phyloP scores from a whole-genome alignment of 2,113 vertebrate species.

The Mixornis gularis region DNA sequence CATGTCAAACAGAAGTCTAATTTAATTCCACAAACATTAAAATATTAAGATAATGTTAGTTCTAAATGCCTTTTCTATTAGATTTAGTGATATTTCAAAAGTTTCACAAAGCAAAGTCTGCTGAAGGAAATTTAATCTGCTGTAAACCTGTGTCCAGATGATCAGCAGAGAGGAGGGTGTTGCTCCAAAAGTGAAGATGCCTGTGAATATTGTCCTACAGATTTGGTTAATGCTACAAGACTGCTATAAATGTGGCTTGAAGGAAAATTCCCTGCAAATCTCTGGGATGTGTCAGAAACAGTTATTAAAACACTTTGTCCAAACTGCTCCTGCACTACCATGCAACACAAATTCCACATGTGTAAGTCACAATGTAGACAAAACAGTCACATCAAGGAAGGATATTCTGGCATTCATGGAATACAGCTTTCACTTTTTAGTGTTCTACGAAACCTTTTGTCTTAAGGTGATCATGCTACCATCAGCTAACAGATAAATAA shows the following conservation, averaged over 20 bases:
- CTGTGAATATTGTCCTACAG: neutral
- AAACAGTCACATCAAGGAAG: neutral
- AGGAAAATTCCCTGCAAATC: neutral
- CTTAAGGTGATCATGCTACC: neutral
- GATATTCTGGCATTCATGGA: neutral
- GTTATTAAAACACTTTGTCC: neutral
- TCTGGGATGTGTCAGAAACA: neutral
- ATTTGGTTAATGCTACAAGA: neutral
- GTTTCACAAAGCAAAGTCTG: neutral
- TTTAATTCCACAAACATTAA: neutral
- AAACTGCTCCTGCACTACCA: neutral
- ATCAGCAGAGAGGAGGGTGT: neutral
- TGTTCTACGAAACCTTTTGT: neutral
- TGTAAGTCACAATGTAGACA: neutral
- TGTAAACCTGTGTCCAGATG: neutral
- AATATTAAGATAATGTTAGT: neutral
- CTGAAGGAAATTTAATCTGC: neutral
- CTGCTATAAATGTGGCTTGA: neutral
- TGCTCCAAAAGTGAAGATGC: neutral
- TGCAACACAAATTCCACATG: neutral
- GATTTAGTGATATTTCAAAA: neutral
- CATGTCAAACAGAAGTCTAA: neutral
- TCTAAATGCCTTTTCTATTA: neutral
- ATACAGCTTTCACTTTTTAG: neutral
- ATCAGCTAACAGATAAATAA: neutral